Evolutionary conservation across 2,888 invertebrate genomes (phyloP).

Genomic region (Tortrix viridana): DNA sequence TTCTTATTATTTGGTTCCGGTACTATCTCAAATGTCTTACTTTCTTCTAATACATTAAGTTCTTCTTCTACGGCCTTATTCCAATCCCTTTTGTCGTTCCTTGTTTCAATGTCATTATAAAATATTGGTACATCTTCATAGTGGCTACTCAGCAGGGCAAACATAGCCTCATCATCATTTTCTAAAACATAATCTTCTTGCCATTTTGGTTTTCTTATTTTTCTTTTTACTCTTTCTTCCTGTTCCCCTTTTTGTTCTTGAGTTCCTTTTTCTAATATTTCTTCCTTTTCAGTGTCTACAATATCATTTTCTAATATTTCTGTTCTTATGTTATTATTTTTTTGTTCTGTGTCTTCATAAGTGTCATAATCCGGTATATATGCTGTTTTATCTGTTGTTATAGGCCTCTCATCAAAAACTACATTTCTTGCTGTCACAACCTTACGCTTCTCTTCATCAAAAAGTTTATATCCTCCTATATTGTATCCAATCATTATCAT

Average conservation of each 20-base stretch:
- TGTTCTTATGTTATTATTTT: not conserved
- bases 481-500: constrained; percentile 31
- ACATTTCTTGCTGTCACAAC: constrained; percentile 19
- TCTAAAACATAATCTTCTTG: constrained; percentile 16
- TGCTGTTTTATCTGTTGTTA: too few relatives aligned
- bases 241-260: constrained; percentile 16
- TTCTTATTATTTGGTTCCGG: constrained; percentile 16
- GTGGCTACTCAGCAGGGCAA: not conserved
- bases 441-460: constrained; percentile 1
- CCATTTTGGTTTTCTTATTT: too few relatives aligned
- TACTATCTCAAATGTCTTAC: constrained; percentile 35
- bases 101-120: constrained; percentile 35
- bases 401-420: constrained; percentile 14
- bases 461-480: constrained; percentile 11
- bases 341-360: not conserved
- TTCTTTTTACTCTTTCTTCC: not conserved
- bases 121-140: constrained; percentile 25
- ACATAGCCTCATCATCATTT: constrained; percentile 5
- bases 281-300: not conserved
- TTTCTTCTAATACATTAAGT: constrained; percentile 38
- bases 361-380: not conserved
- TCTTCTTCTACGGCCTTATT: constrained; percentile 37
- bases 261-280: too few relatives aligned
- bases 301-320: too few relatives aligned
- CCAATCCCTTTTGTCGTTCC: constrained; percentile 38